Evolutionary conservation across 2,888 invertebrate genomes (phyloP).

Genomic region (Neelides folsomi): DNA sequence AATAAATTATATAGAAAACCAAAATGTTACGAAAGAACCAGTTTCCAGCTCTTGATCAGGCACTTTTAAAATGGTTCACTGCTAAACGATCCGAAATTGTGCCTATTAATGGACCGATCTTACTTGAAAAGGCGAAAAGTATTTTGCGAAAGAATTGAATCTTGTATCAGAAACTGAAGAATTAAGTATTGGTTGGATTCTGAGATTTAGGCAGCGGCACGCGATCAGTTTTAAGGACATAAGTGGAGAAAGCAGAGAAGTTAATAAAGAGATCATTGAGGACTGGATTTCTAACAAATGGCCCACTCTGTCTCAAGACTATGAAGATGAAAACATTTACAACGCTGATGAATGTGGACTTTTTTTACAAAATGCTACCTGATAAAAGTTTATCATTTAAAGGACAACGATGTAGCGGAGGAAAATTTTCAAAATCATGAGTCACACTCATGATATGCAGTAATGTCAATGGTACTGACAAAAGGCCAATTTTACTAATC

Average conservation of each 20-base stretch:
- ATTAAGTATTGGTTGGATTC: background rate
- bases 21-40: no score
- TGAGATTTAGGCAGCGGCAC: background rate
- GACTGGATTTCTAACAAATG: background rate
- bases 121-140: background rate
- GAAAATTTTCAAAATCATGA: conserved; percentile 13
- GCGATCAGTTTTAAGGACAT: background rate
- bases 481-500: conserved; percentile 16
- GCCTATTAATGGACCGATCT: conserved; percentile 1
- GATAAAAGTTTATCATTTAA: conserved; percentile 6
- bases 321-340: conserved; percentile 10
- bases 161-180: background rate
- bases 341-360: conserved; percentile 14
- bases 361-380: conserved; percentile 14
- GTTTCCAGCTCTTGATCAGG: background rate
- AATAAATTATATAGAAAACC: no score
- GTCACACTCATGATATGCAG: conserved; percentile 13
- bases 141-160: background rate
- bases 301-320: background rate
- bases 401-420: conserved; percentile 10
- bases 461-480: conserved; percentile 13
- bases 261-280: background rate
- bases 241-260: conserved; percentile 1
- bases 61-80: background rate
- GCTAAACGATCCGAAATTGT: background rate